Percentiles rank a stretch among this genome's conserved stretches.
These are phyloP conservation scores for Anomalospiza imberbis DNA, from an alignment of 2,797 vertebrate species.

Conservation along the genomic window DNA sequence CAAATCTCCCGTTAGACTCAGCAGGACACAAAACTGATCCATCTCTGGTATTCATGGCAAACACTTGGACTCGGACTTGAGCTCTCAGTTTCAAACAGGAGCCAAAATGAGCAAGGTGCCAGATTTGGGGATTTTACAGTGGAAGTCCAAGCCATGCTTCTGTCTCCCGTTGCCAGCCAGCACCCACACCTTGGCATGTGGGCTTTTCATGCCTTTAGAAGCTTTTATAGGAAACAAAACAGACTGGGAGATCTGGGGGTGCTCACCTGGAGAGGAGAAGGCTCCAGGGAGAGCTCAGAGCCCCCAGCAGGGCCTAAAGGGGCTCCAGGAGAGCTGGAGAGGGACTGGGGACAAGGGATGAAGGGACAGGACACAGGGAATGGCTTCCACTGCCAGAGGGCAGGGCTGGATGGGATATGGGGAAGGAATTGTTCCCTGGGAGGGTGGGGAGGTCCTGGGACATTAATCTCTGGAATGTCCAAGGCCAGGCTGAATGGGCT, in stretches of 20 bases:
- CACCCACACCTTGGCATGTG: rapidly evolving
- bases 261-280: not conserved
- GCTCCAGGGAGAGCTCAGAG: not conserved
- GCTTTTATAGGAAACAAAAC: not conserved
- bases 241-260: not conserved
- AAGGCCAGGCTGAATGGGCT: rapidly evolving
- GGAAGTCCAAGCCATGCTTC: not conserved
- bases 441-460: rapidly evolving
- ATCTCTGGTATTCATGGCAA: not conserved
- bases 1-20: not conserved
- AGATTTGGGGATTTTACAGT: not conserved
- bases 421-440: rapidly evolving
- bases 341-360: rapidly evolving
- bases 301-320: rapidly evolving
- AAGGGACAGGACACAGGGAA: not conserved
- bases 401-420: rapidly evolving
- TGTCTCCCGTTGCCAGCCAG: not conserved
- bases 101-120: not conserved
- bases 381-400: not conserved
- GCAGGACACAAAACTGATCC: not conserved
- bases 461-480: rapidly evolving
- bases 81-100: not conserved
- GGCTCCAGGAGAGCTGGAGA: not conserved
- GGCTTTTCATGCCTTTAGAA: not conserved
- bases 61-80: not conserved